Evolutionary conservation across 92 coral and sea anemone genomes (phyloP).

Genomic region (Plumapathes pennacea): DNA sequence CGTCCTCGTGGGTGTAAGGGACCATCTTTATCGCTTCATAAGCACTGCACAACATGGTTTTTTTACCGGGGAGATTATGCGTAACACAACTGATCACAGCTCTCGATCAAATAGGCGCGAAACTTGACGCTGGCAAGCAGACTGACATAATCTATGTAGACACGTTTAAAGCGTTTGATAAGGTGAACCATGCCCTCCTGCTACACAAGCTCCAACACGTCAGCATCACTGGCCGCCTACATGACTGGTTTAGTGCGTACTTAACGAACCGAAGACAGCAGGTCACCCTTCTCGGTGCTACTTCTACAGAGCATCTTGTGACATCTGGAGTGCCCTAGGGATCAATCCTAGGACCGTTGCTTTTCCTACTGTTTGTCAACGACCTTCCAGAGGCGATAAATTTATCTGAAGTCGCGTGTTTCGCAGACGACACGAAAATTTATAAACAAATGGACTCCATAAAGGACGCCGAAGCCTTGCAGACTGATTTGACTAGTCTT

Average conservation of each 20-base stretch:
- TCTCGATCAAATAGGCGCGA: slow-evolving; percentile 17
- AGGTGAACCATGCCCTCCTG: slow-evolving; percentile 19
- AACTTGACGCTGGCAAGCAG: slow-evolving; percentile 23
- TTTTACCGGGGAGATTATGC: slow-evolving; percentile 25
- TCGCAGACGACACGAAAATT: slow-evolving; percentile 18
- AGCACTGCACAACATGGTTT: slow-evolving; percentile 19
- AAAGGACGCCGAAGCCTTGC: no score
- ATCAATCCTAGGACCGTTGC: slow-evolving; percentile 16
- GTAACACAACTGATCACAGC: slow-evolving; percentile 27
- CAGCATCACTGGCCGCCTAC: slow-evolving; percentile 6
- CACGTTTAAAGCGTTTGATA: slow-evolving; percentile 27
- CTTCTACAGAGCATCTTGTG: slow-evolving; percentile 8
- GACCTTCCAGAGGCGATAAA: slow-evolving; percentile 22
- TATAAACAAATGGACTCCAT: no score
- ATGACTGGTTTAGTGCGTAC: slow-evolving; percentile 14
- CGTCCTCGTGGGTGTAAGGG: slow-evolving; percentile 3
- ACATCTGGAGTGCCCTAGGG: slow-evolving; percentile 27
- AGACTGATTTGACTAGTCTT: no score
- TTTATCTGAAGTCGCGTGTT: slow-evolving; percentile 9
- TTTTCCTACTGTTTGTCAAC: neutral
- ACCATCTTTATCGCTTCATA: slow-evolving; percentile 1
- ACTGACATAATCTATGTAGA: slow-evolving; percentile 26
- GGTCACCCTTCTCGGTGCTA: slow-evolving; percentile 23
- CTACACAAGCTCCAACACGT: slow-evolving; percentile 1
- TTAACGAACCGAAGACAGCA: slow-evolving; percentile 12